phyloP scores from a whole-genome alignment of 2,797 vertebrate genomes.

The Pantherophis vulpinus region DNA sequence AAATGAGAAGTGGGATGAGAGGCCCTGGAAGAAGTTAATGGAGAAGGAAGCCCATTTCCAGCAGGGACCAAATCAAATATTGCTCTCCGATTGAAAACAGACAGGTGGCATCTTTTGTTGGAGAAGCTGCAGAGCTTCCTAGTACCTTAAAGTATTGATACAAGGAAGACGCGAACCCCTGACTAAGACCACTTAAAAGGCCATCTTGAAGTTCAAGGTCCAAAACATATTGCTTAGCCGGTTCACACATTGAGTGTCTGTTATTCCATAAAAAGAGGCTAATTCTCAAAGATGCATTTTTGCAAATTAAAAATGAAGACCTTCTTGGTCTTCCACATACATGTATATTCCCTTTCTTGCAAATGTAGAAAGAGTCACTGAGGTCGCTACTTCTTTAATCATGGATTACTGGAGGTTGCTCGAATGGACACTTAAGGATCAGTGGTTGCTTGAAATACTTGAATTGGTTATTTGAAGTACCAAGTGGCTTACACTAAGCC shows the following conservation, averaged over 20 bases:
- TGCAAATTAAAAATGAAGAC: neutral
- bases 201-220: neutral
- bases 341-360: neutral
- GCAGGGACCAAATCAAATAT: neutral
- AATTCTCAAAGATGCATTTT: neutral
- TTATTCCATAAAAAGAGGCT: neutral
- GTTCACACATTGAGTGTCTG: neutral
- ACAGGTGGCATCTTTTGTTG: conserved; percentile 6
- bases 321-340: neutral
- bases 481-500: neutral
- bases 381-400: neutral
- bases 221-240: neutral
- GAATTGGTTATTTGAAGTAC: neutral
- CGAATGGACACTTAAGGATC: neutral
- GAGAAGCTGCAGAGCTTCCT: conserved; percentile 14
- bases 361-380: neutral
- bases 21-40: neutral
- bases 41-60: neutral
- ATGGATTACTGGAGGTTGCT: neutral
- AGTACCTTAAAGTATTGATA: neutral
- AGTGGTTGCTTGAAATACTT: neutral
- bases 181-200: neutral
- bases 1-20: neutral
- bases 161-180: neutral
- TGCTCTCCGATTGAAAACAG: neutral